These are phyloP conservation scores for Iphiclides podalirius DNA, from an alignment of 2,888 invertebrate species.

Conservation along the genomic window DNA sequence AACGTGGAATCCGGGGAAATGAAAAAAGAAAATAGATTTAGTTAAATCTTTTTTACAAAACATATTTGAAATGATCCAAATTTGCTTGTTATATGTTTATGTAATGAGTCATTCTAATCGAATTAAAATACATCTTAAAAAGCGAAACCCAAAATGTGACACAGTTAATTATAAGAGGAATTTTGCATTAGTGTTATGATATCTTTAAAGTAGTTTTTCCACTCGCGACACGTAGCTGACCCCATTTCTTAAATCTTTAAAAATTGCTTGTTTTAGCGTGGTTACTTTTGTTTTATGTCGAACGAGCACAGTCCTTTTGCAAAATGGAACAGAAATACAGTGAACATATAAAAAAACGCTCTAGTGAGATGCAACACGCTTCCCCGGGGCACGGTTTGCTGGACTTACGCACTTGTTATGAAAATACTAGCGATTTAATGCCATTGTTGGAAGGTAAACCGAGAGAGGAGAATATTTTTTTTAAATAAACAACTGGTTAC, in stretches of 20 bases:
- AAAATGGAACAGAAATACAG: constrained; percentile 51
- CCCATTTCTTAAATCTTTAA: constrained; percentile 16
- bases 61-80: constrained; percentile 34
- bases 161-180: too few relatives aligned
- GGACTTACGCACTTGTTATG: constrained; percentile 38
- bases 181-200: too few relatives aligned
- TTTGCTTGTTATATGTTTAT: too few relatives aligned
- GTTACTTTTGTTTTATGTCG: constrained; percentile 54
- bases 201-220: too few relatives aligned
- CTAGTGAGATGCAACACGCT: constrained; percentile 55
- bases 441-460: too few relatives aligned
- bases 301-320: constrained; percentile 54
- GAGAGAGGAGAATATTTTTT: too few relatives aligned
- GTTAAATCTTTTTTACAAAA: constrained; percentile 50
- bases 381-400: constrained; percentile 48
- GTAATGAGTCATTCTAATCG: too few relatives aligned
- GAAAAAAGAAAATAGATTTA: constrained; percentile 59
- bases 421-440: not conserved
- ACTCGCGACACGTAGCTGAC: not conserved
- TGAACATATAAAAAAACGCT: constrained; percentile 62
- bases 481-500: too few relatives aligned
- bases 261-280: constrained; percentile 39
- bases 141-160: too few relatives aligned
- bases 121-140: too few relatives aligned
- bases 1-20: constrained; percentile 57